These are phyloP conservation scores for Platerodrilus igneus DNA, from an alignment of 2,888 invertebrate species.

Conservation along the genomic window DNA sequence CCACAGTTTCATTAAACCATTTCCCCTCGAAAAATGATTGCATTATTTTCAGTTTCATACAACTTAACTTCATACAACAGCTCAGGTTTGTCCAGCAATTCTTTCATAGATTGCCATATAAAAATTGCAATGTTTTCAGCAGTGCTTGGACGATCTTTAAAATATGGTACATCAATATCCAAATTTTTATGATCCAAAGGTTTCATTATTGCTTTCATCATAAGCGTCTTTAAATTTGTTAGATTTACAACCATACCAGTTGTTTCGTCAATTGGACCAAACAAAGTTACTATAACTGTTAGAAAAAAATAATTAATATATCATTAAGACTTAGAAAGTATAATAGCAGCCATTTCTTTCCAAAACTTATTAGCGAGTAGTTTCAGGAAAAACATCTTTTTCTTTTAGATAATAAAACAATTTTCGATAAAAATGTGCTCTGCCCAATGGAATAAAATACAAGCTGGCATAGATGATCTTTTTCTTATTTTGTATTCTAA, in stretches of 20 bases:
- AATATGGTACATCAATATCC: conserved; percentile 90
- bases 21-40: conserved; percentile 83
- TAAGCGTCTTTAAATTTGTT: conserved; percentile 78
- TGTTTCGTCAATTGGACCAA: conserved; percentile 73
- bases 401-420: too few relatives aligned
- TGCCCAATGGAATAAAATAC: too few relatives aligned
- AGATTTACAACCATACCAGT: conserved; percentile 99
- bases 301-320: too few relatives aligned
- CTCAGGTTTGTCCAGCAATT: conserved; percentile 66
- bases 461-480: too few relatives aligned
- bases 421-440: too few relatives aligned
- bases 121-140: conserved; percentile 93
- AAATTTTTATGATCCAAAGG: conserved; percentile 95
- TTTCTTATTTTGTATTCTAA: too few relatives aligned
- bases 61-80: conserved; percentile 87
- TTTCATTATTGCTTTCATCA: conserved; percentile 80
- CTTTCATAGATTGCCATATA: conserved; percentile 78
- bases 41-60: conserved; percentile 95
- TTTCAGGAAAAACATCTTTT: too few relatives aligned
- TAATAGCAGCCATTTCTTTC: too few relatives aligned
- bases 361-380: too few relatives aligned
- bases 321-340: too few relatives aligned
- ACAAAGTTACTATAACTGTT: conserved; percentile 89
- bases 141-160: conserved; percentile 75
- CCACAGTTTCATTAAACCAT: too few relatives aligned